phyloP scores from a whole-genome alignment of 2,113 vertebrate genomes.

The Psilopogon haemacephalus region DNA sequence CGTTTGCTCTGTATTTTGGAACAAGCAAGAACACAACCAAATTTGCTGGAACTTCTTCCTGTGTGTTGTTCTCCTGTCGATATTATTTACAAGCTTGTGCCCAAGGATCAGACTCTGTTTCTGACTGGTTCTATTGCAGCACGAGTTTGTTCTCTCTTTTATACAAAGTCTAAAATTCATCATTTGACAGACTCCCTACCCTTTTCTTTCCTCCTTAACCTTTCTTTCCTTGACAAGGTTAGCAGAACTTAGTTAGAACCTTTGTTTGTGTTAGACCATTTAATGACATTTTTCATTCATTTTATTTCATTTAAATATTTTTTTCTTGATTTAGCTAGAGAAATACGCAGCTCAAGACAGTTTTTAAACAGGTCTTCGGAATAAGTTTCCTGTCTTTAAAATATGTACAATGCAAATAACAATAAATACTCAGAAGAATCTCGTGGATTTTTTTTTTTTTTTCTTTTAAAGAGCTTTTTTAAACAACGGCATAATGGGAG shows the following conservation, averaged over 20 bases:
- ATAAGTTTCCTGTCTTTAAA: background rate
- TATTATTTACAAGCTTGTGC: background rate
- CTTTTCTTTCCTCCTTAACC: background rate
- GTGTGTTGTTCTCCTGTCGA: background rate
- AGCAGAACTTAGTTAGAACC: background rate
- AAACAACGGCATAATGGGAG: background rate
- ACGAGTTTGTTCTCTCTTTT: background rate
- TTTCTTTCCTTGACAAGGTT: background rate
- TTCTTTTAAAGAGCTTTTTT: background rate
- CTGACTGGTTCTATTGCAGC: background rate
- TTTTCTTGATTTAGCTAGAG: background rate
- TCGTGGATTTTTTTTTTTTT: background rate
- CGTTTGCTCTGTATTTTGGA: background rate
- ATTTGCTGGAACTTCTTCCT: background rate
- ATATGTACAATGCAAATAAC: background rate
- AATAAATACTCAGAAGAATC: background rate
- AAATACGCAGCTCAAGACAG: background rate
- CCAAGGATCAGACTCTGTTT: background rate
- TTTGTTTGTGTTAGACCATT: background rate
- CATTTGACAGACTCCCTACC: background rate
- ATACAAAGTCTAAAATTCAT: background rate
- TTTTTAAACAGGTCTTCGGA: background rate
- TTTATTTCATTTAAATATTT: background rate
- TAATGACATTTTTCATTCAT: background rate
- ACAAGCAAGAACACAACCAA: background rate